Conservation (phyloP, 2,888 invertebrate species). For the Apotomis betuletana region DNA sequence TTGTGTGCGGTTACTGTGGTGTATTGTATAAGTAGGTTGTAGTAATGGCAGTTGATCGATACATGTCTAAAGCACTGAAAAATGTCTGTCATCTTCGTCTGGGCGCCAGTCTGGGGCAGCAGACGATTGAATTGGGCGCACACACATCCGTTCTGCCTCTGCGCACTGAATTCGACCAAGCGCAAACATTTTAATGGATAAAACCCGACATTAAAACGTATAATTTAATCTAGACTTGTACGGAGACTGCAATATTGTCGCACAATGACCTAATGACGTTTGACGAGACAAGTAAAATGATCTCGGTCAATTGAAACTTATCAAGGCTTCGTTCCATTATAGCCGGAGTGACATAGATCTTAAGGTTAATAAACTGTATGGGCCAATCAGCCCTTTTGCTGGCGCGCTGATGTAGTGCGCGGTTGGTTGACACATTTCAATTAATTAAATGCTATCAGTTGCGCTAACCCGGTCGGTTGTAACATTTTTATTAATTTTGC, state of each 20-base stretch:
- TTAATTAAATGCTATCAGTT: constrained; percentile 50
- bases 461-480: constrained; percentile 19
- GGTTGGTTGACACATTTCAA: constrained; percentile 51
- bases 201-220: constrained; percentile 12
- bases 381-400: constrained; percentile 73
- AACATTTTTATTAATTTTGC: constrained; percentile 1
- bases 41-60: constrained; percentile 6
- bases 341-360: constrained; percentile 67
- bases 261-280: constrained; percentile 42
- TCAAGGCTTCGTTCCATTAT: constrained; percentile 73
- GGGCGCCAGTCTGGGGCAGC: constrained; percentile 20
- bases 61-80: constrained; percentile 9
- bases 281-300: constrained; percentile 61
- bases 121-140: constrained; percentile 19
- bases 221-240: constrained; percentile 21
- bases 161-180: constrained; percentile 20
- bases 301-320: constrained; percentile 72
- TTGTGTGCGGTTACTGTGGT: not conserved
- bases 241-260: constrained; percentile 30
- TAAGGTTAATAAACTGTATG: constrained; percentile 64
- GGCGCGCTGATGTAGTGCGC: constrained; percentile 63
- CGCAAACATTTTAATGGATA: constrained; percentile 23
- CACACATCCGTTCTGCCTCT: constrained; percentile 21
- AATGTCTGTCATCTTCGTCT: constrained; percentile 8
- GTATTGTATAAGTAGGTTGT: not conserved